Percentiles rank a stretch among this genome's conserved stretches.
phyloP scores from a whole-genome alignment of 2,113 vertebrate species.

The Pollachius pollachius region DNA sequence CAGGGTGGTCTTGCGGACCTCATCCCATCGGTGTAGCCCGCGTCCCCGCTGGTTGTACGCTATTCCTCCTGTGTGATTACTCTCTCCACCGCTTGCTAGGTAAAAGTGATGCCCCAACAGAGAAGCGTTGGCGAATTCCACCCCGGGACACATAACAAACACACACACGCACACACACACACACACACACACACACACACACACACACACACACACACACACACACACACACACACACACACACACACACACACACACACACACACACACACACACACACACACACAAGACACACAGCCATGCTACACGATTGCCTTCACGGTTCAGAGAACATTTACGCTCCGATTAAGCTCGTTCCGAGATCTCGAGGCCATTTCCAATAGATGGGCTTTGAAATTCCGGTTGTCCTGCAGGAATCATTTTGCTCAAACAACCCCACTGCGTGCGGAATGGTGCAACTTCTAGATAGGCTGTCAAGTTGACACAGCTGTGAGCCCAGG shows the following conservation, averaged over 20 bases:
- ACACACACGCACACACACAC: not conserved
- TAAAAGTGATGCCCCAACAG: constrained; percentile 13
- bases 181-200: not conserved
- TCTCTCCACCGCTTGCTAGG: constrained; percentile 19
- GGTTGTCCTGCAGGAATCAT: not conserved
- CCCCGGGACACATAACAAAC: constrained; percentile 26
- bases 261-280: constrained; percentile 7
- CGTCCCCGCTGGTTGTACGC: too few species aligned
- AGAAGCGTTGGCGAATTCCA: constrained; percentile 34
- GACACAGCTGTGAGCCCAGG: constrained; percentile 44
- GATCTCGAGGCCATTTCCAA: constrained; percentile 11
- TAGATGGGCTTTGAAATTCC: not conserved
- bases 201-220: constrained; percentile 10
- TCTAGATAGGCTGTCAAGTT: constrained; percentile 56
- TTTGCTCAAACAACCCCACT: not conserved
- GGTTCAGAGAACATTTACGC: constrained; percentile 60
- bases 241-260: constrained; percentile 11
- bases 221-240: constrained; percentile 13
- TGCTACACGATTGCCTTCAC: constrained; percentile 25
- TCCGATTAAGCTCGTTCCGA: constrained; percentile 48
- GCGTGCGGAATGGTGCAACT: constrained; percentile 50
- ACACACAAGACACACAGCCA: not conserved
- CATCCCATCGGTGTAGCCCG: constrained; percentile 14
- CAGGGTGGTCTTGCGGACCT: constrained; percentile 37
- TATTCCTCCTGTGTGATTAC: constrained; percentile 22